phyloP scores from a whole-genome alignment of 2,113 vertebrate genomes.

The Peromyscus maniculatus region DNA sequence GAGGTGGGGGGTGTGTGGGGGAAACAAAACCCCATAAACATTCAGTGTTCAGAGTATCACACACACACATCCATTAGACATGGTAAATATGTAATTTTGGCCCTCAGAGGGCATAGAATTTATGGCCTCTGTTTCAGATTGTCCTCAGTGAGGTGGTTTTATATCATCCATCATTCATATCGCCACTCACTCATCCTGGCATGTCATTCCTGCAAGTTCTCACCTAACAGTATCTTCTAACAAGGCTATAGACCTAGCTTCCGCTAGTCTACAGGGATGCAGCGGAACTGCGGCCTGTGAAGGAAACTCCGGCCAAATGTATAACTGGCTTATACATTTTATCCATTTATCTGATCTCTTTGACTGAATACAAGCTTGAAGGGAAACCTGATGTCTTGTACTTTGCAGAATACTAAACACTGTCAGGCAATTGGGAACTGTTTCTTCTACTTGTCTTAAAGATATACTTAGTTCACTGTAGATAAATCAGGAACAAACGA shows the following conservation, averaged over 20 bases:
- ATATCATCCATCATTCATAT: neutral
- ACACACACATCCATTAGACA: neutral
- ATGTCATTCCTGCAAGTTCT: neutral
- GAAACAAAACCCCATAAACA: neutral
- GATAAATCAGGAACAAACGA: neutral
- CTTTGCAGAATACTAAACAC: neutral
- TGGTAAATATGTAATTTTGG: neutral
- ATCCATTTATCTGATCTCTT: neutral
- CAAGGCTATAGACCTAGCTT: neutral
- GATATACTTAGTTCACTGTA: neutral
- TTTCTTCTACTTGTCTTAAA: neutral
- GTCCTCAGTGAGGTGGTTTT: neutral
- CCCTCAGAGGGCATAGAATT: neutral
- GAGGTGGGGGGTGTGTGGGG: too few relatives aligned
- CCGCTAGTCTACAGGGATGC: neutral
- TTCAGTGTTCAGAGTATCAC: neutral
- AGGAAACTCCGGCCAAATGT: neutral
- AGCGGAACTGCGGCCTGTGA: neutral
- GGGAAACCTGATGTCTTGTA: neutral
- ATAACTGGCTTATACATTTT: neutral
- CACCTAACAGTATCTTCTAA: slow-evolving; percentile 4
- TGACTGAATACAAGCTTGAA: neutral
- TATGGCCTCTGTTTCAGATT: neutral
- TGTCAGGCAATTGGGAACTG: neutral
- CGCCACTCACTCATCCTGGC: neutral